Base-by-base conservation (phyloP, 2,113 vertebrate genomes). In the Phylloscopus whistleri region DNA sequence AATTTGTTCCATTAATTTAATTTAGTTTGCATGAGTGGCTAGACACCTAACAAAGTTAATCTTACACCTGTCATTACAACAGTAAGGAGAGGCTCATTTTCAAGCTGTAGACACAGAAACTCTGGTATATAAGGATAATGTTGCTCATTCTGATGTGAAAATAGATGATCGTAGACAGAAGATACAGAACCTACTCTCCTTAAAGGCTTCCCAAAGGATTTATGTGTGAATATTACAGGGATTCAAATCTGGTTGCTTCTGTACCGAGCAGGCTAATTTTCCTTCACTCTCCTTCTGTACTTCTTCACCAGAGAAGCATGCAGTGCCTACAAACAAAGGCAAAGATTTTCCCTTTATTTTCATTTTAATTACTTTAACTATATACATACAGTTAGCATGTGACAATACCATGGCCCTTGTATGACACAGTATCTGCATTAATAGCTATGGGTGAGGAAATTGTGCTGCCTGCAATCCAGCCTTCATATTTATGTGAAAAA, bases 1-100 rank as follows among this genome's bases (percentile, higher is more conserved):
- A 98, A 99, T 99, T 98, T 98, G 98, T 98, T 99, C 98, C 98
- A 99, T 99, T 99, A 98, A 99, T 99, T 99, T 99, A 98, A 98
- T 98, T 99, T 98, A 98, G 98, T 98, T 98, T 98, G 98, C 98
- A 98, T 98, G 98, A 99, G 98, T 98, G 98, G 97, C 97, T 98
- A 98, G 97, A 98, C 98, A 98, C 98, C 98, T 98, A 98, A 98
- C 98, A 98, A 98, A 98, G 98, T 98, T 98, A 99, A 99, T 99
- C 98, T 98, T 98, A 98, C 98, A 98, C 98, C 98, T 98, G 99
- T 98, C 99, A 99, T 96, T 97, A 97, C 96, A 97, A 94, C 96
- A 97, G 97, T 98, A 97, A 98, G 97, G 97, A 97, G 96, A 98
- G 96, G 94, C 97, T 97, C 89, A 49, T 94, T 97, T 96, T 92